Evolutionary conservation across 2,113 vertebrate genomes (phyloP).

Genomic region (Cavia porcellus): DNA sequence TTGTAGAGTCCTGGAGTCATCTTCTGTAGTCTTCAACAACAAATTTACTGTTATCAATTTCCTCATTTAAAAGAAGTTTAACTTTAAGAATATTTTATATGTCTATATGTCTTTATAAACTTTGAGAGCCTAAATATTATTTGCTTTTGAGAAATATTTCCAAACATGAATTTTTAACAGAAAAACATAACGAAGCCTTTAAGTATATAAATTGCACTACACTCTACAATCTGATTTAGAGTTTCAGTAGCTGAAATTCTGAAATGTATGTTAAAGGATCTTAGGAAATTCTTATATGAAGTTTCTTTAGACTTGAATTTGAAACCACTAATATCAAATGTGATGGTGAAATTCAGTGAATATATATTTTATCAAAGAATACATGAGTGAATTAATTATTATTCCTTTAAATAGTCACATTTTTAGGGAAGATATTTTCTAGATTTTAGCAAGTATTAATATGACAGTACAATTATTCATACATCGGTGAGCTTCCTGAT

Average conservation of each 20-base stretch:
- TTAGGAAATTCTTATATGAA: neutral
- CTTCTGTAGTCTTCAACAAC: neutral
- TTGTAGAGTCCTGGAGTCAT: neutral
- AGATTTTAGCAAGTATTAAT: neutral
- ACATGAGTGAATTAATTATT: neutral
- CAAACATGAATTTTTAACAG: neutral
- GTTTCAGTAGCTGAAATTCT: neutral
- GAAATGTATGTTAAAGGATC: neutral
- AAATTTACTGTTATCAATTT: neutral
- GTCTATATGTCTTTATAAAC: neutral
- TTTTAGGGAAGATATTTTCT: neutral
- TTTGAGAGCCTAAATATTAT: neutral
- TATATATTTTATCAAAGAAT: neutral
- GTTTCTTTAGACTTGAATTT: neutral
- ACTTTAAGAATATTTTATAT: neutral
- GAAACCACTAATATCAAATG: neutral
- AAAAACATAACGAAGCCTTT: neutral
- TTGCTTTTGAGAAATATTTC: neutral
- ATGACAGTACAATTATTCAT: neutral
- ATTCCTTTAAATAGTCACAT: slow-evolving; percentile 2
- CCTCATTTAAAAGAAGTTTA: neutral
- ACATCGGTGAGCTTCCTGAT: neutral
- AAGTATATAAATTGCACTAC: neutral
- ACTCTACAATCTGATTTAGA: neutral
- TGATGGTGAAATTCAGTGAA: neutral